phyloP scores from a whole-genome alignment of 2,113 vertebrate genomes.

The Xyliphius kryptos region DNA sequence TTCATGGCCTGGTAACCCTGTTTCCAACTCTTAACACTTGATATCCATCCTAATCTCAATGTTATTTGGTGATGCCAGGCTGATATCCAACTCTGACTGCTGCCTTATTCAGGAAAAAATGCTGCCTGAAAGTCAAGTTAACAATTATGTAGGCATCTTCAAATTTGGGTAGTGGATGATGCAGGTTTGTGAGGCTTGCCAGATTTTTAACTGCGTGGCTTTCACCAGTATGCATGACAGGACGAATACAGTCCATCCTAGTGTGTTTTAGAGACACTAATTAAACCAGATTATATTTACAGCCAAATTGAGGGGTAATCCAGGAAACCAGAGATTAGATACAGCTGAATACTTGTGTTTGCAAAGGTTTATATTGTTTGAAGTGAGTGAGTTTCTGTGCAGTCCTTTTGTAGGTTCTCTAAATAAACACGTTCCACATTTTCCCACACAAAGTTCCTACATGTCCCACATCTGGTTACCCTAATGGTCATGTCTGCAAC shows the following conservation, averaged over 20 bases:
- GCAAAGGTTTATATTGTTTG: no score
- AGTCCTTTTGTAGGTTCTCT: no score
- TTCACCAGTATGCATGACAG: conserved; percentile 34
- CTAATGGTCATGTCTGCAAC: no score
- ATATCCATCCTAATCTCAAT: conserved; percentile 30
- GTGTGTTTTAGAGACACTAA: conserved; percentile 24
- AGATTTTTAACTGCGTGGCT: conserved; percentile 37
- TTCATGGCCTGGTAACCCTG: conserved; percentile 32
- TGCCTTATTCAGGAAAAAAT: conserved; percentile 24
- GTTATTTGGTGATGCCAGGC: conserved; percentile 29
- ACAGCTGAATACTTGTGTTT: conserved; percentile 29
- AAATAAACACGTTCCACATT: no score
- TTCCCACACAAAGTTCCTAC: no score
- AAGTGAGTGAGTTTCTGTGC: no score
- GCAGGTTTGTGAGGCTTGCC: conserved; percentile 22
- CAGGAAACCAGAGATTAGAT: conserved; percentile 29
- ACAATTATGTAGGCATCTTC: conserved; percentile 25
- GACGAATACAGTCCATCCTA: conserved; percentile 15
- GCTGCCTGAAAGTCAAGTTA: conserved; percentile 15
- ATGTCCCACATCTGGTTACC: no score
- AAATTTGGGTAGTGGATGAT: conserved; percentile 26
- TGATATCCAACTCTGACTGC: conserved; percentile 31
- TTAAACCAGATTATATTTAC: conserved; percentile 40
- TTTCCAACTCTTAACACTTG: conserved; percentile 17
- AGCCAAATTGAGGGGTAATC: conserved; percentile 31